Base-by-base conservation (phyloP, 2,888 invertebrate species). In the Eupithecia centaureata region DNA sequence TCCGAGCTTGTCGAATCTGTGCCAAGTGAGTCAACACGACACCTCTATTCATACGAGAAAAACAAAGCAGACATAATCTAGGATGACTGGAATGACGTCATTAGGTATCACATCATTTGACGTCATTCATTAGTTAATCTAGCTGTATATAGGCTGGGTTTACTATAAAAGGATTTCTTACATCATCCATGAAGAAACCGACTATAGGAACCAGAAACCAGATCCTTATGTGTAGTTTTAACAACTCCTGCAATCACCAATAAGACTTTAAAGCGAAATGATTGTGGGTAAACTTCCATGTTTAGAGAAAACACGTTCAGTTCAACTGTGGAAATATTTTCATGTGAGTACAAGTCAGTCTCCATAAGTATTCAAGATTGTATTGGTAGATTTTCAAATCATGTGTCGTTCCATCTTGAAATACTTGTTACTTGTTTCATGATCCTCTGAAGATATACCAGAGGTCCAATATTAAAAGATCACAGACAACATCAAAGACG, bases 381-480 rank as follows among this genome's bases (percentile, higher is more conserved):
- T 42, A 42, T 42, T 18, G 8, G 18, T 42, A 42, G 10, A 18
- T 42, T 18, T 42, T 42, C 42, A 0, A 18, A 42, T 38, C 5
- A n/a, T 7, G 8, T 42, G n/a, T 18, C 10, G 18, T 42, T 2
- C 42, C 18, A 42, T 8, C 42, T 18, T 42, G 22, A 47, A 22
- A 22, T 12, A 47, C 18, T 22, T 7, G 18, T 4, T 47, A 22
- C 42, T 52, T 52, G 25, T 25, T 25, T 51, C 22, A 51, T 42
- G 7, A 1, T 7, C 18, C 47, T 47, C 8, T 7, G 22, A 22
- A 47, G 47, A 22, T 47, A n/a, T 47, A 47, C 47, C 18, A 1
- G 18, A 42, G 18, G 47, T 47, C 22, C 47, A 12, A 47, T 52
- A 52, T 52, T 27, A 52, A 52, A 52, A 52, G 52, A 52, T 52